Evolutionary conservation across 2,888 invertebrate genomes (phyloP), one percentile per base, ranked within the genome.

Genomic region (Aleiodes testaceus): DNA sequence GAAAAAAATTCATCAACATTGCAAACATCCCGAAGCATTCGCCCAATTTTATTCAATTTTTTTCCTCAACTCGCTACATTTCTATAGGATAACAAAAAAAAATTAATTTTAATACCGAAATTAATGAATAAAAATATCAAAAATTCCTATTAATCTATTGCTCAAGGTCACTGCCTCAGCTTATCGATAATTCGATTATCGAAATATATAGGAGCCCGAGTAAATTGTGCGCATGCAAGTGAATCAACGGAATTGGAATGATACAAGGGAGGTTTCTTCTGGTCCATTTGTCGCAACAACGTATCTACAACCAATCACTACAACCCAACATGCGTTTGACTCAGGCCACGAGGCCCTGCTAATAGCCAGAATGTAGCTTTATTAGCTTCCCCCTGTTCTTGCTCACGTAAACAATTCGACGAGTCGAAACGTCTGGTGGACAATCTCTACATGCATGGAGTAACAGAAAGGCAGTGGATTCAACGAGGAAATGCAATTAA

Each of bases 401-500:
- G 44, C 55, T 36, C 65, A 64, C 64, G 66, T 52, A 61, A 65
- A 64, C 47, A 69, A 61, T 69, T 11, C 73, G 75, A 77, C 78
- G 77, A 79, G 76, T 78, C 76, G 75, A 67, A 77, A 78, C 79
- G 78, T 78, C 78, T 77, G 78, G 72, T 74, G 66, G 50, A 61
- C 61, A 66, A 72, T 47, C 22, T 26, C 26, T 69, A 59, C 61
- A 47, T 68, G 36, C 45, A 53, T 59, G 36, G 36, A 16, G 44
- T 26, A 36, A 36, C 53, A 44, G 63, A 68, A 69, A 64, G 53
- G 71, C 74, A 72, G 77, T 74, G 75, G 78, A 77, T 77, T 77
- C 77, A 70, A 74, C 70, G 74, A 79, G 77, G 70, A 77, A 79
- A 77, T 75, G 77, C 74, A 79, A 79, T 79, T 79, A 79, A 78